phyloP scores from a whole-genome alignment of 2,113 vertebrate genomes.

The Marmota flaviventris region DNA sequence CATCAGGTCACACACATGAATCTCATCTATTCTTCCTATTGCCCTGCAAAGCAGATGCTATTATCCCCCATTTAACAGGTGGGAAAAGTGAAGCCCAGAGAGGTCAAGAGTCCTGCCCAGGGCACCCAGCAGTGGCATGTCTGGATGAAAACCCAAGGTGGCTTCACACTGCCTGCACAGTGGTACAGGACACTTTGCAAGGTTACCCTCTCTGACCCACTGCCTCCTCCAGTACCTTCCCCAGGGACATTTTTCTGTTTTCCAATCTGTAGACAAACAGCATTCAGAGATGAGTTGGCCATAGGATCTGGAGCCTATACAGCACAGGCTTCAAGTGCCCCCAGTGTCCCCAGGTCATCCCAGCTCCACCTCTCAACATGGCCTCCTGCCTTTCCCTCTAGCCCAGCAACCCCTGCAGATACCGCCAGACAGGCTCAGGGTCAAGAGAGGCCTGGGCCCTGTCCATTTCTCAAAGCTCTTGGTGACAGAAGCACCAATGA shows the following conservation, averaged over 20 bases:
- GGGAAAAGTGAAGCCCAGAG: not conserved
- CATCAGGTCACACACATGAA: rapidly evolving
- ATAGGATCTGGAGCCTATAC: not conserved
- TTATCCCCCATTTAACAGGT: not conserved
- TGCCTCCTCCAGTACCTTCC: not conserved
- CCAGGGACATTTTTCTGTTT: not conserved
- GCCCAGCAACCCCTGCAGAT: not conserved
- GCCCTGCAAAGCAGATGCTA: not conserved
- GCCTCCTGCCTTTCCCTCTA: not conserved
- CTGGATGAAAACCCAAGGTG: not conserved
- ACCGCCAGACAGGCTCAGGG: not conserved
- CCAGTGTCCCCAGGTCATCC: not conserved
- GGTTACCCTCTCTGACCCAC: not conserved
- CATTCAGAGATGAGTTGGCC: not conserved
- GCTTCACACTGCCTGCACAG: not conserved
- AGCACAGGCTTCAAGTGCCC: too few relatives aligned
- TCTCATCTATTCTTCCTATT: not conserved
- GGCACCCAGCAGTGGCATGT: not conserved
- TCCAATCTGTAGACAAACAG: not conserved
- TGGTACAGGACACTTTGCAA: not conserved
- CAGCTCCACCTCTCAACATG: not conserved
- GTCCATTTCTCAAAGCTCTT: not conserved
- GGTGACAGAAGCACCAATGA: not conserved
- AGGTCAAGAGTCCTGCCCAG: not conserved
- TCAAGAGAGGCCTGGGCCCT: not conserved